These are phyloP conservation scores for Lasioglossum leucozonium DNA, from an alignment of 2,888 invertebrate genomes.

Conservation along the genomic window DNA sequence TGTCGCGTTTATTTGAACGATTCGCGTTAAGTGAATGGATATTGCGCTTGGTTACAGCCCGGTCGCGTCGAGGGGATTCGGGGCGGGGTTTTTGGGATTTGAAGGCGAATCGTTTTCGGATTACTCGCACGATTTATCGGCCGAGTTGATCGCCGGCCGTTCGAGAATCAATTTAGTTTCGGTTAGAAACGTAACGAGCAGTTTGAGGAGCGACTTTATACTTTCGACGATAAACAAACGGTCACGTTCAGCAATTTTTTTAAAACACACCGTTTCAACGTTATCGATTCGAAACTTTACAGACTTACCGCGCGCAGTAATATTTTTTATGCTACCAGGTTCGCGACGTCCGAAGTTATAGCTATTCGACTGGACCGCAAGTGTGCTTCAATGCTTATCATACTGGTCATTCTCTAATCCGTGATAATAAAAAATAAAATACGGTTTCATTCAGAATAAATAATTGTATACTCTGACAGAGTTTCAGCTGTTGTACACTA, in stretches of 20 bases:
- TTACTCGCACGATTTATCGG: not conserved
- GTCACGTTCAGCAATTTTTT: not conserved
- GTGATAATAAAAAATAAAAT: not conserved
- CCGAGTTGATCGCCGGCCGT: not conserved
- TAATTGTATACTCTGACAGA: not conserved
- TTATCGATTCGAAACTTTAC: not conserved
- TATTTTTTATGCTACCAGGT: not conserved
- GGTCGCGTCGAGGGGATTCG: not conserved
- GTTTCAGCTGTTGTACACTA: not conserved
- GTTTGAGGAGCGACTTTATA: not conserved
- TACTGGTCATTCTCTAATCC: not conserved
- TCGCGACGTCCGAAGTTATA: not conserved
- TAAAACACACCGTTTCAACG: not conserved
- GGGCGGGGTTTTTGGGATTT: slow-evolving; percentile 3
- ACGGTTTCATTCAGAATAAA: not conserved
- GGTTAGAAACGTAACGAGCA: not conserved
- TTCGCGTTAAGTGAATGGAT: slow-evolving; percentile 7
- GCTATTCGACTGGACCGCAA: not conserved
- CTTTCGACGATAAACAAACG: not conserved
- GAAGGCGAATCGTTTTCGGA: slow-evolving; percentile 9
- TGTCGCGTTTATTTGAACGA: not conserved
- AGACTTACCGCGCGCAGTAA: not conserved
- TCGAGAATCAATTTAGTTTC: not conserved
- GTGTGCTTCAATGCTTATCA: no score
- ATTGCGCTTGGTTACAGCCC: not conserved